These are phyloP conservation scores for Rotaria macrura DNA, from an alignment of 2,888 invertebrate species.

Conservation along the genomic window DNA sequence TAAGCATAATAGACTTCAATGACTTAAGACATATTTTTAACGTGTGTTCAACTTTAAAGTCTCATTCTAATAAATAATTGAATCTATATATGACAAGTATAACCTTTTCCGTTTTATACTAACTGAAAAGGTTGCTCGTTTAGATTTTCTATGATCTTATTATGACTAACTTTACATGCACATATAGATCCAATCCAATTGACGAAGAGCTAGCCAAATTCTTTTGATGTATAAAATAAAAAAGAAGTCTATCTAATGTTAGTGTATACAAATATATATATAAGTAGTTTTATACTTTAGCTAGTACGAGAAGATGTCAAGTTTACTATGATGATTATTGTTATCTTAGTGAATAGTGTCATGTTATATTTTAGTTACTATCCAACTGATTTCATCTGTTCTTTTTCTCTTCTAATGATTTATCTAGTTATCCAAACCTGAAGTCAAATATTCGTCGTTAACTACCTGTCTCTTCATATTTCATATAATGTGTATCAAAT, in stretches of 20 bases:
- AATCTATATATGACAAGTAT: too few relatives aligned
- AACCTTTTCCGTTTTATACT: too few relatives aligned
- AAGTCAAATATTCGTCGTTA: too few relatives aligned
- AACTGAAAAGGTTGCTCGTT: too few relatives aligned
- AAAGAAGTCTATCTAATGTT: not conserved
- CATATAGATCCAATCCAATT: not conserved
- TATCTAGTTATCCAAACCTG: too few relatives aligned
- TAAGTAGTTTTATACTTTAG: not conserved
- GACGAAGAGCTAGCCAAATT: not conserved
- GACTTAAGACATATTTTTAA: not conserved
- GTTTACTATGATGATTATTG: not conserved
- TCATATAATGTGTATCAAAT: not conserved
- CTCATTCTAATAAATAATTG: too few relatives aligned
- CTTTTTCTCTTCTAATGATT: too few relatives aligned
- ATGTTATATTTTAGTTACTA: not conserved
- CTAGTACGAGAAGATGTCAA: not conserved
- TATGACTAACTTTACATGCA: not conserved
- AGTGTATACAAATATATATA: not conserved
- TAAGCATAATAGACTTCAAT: not conserved
- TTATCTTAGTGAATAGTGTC: not conserved
- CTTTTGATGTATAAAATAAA: not conserved
- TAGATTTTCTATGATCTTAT: not conserved
- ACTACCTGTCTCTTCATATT: too few relatives aligned
- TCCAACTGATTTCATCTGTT: not conserved
- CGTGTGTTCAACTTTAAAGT: not conserved